phyloP scores from a whole-genome alignment of 2,888 invertebrate species.

The Bibio marci region DNA sequence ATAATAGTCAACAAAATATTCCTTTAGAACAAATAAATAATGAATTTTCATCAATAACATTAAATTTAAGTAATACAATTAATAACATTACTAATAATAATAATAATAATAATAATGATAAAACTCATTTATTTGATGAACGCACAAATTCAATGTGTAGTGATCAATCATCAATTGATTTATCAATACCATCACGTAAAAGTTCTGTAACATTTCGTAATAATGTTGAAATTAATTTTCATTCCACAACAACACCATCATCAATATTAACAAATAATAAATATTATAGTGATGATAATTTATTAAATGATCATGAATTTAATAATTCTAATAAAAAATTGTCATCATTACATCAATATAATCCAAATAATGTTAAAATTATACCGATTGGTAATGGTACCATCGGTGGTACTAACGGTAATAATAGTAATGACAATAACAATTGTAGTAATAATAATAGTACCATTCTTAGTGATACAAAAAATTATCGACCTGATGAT shows the following conservation, averaged over 20 bases:
- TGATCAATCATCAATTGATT: constrained; percentile 19
- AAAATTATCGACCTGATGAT: too few relatives aligned
- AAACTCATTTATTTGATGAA: constrained; percentile 7
- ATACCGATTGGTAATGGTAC: not conserved
- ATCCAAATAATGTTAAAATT: constrained; percentile 2
- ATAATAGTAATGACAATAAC: too few relatives aligned
- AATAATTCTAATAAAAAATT: not conserved
- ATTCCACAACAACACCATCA: not conserved
- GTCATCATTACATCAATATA: not conserved
- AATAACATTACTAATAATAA: too few relatives aligned
- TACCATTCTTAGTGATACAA: too few relatives aligned
- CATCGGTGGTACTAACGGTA: too few relatives aligned
- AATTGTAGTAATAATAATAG: too few relatives aligned
- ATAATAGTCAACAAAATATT: constrained; percentile 8
- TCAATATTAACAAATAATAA: too few relatives aligned
- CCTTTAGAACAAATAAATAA: constrained; percentile 8
- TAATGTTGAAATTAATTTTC: not conserved
- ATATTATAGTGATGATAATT: constrained; percentile 6
- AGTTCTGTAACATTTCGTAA: constrained; percentile 25
- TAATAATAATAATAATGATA: not conserved
- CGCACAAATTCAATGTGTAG: constrained; percentile 18
- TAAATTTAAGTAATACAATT: constrained; percentile 3
- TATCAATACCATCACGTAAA: constrained; percentile 18
- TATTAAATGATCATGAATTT: not conserved
- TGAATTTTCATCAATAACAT: constrained; percentile 11